Evolutionary conservation across 2,113 vertebrate genomes (phyloP).

Genomic region (Melanerpes formicivorus): DNA sequence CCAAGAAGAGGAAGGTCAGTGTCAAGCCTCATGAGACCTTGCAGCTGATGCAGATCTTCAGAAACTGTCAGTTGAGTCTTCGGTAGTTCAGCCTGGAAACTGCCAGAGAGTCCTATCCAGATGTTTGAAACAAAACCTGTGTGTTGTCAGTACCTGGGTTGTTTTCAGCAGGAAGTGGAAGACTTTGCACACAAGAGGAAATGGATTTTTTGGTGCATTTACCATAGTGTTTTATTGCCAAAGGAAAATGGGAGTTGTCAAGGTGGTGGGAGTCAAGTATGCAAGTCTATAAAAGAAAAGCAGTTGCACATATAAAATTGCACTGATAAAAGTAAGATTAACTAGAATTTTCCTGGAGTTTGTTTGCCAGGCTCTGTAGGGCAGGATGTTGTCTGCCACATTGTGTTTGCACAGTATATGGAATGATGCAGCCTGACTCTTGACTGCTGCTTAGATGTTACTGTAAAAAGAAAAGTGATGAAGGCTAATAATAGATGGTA

Average conservation of each 20-base stretch:
- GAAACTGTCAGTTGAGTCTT: slow-evolving; percentile 4
- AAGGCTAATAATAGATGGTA: background rate
- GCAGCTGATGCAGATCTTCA: background rate
- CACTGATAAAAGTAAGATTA: background rate
- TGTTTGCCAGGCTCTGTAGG: background rate
- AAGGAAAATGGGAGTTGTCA: background rate
- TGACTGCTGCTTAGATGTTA: background rate
- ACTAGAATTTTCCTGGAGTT: background rate
- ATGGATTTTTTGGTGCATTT: background rate
- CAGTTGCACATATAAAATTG: background rate
- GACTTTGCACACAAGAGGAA: background rate
- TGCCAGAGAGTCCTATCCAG: background rate
- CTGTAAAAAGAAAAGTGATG: background rate
- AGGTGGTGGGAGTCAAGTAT: background rate
- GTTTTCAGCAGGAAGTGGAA: background rate
- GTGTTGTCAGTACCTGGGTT: background rate
- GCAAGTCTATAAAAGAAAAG: background rate
- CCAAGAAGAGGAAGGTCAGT: background rate
- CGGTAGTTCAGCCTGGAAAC: background rate
- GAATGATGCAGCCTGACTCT: background rate
- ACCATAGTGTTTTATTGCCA: background rate
- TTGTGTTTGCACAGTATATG: background rate
- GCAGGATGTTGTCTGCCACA: background rate
- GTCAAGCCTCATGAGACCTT: background rate
- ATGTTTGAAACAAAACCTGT: background rate